phyloP scores from a whole-genome alignment of 2,113 vertebrate genomes.

The Campylorhamphus procurvoides region DNA sequence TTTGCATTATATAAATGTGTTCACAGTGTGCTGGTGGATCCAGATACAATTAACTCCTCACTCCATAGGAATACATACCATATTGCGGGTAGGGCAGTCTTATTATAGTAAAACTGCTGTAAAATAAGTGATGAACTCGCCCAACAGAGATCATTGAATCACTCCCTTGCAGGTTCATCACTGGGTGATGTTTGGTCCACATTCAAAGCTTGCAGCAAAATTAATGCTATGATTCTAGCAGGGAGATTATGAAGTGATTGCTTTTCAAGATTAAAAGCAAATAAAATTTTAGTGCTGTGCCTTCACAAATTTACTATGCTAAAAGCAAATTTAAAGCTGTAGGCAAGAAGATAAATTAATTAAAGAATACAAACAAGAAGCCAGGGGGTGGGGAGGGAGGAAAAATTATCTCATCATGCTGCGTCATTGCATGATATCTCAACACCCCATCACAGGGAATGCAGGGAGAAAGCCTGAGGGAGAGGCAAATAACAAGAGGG shows the following conservation, averaged over 20 bases:
- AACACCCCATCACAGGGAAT: background rate
- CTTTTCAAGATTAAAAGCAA: constrained; percentile 19
- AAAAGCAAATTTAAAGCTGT: background rate
- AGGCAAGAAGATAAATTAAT: background rate
- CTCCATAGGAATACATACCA: background rate
- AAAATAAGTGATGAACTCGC: background rate
- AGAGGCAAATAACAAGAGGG: background rate
- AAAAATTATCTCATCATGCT: constrained; percentile 12
- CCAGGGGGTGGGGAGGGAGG: background rate
- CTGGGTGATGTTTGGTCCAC: background rate
- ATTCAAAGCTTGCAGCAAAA: background rate
- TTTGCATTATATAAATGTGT: background rate
- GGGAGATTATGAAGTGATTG: background rate
- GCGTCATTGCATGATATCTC: background rate
- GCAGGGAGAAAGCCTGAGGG: background rate
- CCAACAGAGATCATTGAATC: background rate
- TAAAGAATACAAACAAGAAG: constrained; percentile 17
- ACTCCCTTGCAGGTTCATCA: background rate
- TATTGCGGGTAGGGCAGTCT: background rate
- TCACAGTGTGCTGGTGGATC: background rate
- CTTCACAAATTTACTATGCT: background rate
- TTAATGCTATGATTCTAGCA: background rate
- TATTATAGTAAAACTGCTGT: background rate
- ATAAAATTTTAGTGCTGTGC: background rate
- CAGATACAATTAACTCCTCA: background rate